Conservation (phyloP, 2,113 vertebrate species). For the Oxyruncus cristatus region DNA sequence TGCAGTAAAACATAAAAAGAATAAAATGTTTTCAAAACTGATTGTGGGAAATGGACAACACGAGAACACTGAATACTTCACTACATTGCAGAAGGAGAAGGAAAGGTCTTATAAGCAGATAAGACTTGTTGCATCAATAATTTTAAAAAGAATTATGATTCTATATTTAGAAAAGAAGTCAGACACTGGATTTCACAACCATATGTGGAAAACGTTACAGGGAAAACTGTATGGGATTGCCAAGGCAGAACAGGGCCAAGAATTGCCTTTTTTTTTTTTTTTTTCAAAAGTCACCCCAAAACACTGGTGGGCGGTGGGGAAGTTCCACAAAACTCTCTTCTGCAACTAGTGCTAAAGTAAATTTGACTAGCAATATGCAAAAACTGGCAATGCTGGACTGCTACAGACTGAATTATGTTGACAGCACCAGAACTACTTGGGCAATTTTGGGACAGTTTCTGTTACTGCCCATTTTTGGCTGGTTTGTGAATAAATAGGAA, state of each 20-base stretch:
- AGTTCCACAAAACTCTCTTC: background rate
- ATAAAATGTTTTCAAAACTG: background rate
- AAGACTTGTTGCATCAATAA: background rate
- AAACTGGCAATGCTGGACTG: background rate
- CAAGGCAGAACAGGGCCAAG: background rate
- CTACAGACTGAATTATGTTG: background rate
- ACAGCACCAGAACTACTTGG: background rate
- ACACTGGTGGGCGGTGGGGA: fast-evolving
- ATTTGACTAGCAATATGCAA: background rate
- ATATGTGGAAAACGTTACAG: slow-evolving; percentile 46
- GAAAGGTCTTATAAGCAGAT: background rate
- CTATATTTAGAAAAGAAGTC: slow-evolving; percentile 16
- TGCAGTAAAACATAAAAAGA: background rate
- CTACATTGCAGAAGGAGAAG: background rate
- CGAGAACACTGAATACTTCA: background rate
- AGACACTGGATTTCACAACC: slow-evolving; percentile 31
- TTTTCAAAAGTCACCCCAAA: background rate
- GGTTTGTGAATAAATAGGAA: background rate
- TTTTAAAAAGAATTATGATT: background rate
- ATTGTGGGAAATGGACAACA: background rate
- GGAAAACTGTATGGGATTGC: background rate
- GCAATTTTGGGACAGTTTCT: background rate
- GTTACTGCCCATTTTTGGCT: background rate
- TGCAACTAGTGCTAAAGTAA: background rate
- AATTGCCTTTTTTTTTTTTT: background rate